phyloP scores from a whole-genome alignment of 1,140 invertebrate genomes.

The Bombus sylvicola region DNA sequence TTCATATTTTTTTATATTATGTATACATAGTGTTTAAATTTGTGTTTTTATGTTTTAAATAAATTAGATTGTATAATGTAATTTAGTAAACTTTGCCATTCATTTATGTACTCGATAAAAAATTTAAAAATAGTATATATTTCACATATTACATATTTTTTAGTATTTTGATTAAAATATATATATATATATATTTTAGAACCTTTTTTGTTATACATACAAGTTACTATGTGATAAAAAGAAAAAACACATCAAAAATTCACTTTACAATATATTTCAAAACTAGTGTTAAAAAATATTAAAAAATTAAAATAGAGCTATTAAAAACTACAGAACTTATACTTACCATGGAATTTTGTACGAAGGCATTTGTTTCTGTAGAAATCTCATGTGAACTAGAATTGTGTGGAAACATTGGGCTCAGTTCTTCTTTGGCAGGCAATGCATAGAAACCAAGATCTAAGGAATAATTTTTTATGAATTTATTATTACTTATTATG shows the following conservation, averaged over 20 bases:
- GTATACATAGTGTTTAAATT: too few relatives aligned
- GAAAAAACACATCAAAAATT: background rate
- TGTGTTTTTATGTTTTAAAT: too few relatives aligned
- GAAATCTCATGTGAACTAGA: conserved; percentile 86
- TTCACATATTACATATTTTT: background rate
- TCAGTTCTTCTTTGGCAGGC: conserved; percentile 86
- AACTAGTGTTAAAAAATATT: background rate
- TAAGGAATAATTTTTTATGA: conserved; percentile 50
- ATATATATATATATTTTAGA: background rate
- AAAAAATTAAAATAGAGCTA: background rate
- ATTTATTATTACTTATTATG: conserved; percentile 1
- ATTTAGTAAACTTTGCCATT: too few relatives aligned
- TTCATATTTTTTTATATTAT: background rate
- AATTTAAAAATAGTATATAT: background rate
- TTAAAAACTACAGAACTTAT: background rate
- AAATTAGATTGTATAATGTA: too few relatives aligned
- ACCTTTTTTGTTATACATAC: background rate
- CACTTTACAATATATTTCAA: background rate
- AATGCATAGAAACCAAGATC: conserved; percentile 85
- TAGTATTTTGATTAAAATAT: background rate
- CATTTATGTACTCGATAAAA: too few relatives aligned
- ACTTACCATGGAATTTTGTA: conserved; percentile 84
- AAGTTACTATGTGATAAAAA: background rate
- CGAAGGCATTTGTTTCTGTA: conserved; percentile 85
- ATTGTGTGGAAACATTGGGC: conserved; percentile 86